Evolutionary conservation across 2,888 invertebrate genomes (phyloP), one percentile per base, ranked within the genome.

Genomic region (Hermodice carunculata): DNA sequence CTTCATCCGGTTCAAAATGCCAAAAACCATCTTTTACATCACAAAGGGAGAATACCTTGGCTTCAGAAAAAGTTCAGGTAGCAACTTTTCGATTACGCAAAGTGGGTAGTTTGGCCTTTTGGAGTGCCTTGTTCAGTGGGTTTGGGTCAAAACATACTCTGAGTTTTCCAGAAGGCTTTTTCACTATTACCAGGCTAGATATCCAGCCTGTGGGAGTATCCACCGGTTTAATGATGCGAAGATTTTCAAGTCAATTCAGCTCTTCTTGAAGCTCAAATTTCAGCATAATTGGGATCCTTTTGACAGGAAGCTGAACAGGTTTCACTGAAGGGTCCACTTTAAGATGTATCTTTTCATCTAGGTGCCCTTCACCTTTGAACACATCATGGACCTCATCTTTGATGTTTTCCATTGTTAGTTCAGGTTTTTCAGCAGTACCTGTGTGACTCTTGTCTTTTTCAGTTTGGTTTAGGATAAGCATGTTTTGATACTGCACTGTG

Each of bases 1-100:
- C 58, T 5, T 75, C 64, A 48, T 74, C 69, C 1, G 75, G 52
- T 32, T 59, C 34, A 4, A 76, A 60, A 32, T 76, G 70, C 69
- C 70, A 73, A 31, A 65, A 74, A 8, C 71, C 71, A 43, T 67
- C 56, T 32, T 61, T 61, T 1, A 66, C 65, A 44, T 74, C 73
- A 2, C 65, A 24, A 8, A 64, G 61, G 29, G 54, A 63, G 48
- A 72, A 75, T 14, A 73, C 64, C 48, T 75, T 70, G 1, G 71
- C 74, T 26, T 64, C 64, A 0, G 48, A 5, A 4, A 71, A 32
- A n/a, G n/a, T 4, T 73, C 61, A 24, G 74, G 74, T 4, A 76
- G 48, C 5, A 76, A 24, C n/a, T 62, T 63, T 28, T 66, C 64
- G 3, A 70, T 52, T 14, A n/a, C 53, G 1, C 32, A 44, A 5